A percentile compares a stretch with the other conserved stretches of the same genome.
Conservation (phyloP, 2,888 invertebrate species). For the Drosophila pegasa region DNA sequence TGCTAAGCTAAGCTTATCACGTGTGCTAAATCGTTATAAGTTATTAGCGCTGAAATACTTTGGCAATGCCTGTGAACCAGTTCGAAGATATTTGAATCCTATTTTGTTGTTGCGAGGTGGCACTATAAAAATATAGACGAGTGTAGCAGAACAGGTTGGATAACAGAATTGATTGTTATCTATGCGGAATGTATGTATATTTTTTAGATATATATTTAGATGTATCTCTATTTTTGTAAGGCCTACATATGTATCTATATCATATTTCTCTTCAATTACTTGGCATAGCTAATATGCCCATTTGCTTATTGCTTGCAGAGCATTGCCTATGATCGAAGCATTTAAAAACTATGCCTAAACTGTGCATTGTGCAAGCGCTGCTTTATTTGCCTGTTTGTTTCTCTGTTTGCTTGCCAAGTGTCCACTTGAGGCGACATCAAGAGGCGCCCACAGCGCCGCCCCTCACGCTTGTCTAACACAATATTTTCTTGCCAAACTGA, state of each 20-base stretch:
- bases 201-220: neutral
- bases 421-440: conserved; percentile 41
- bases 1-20: neutral
- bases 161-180: neutral
- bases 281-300: neutral
- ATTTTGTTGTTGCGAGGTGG: neutral
- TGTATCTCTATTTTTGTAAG: too few species aligned
- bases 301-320: neutral
- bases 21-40: conserved; percentile 3
- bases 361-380: conserved; percentile 25
- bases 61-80: conserved; percentile 11
- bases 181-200: neutral
- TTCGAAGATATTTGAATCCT: neutral
- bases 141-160: neutral
- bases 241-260: too few species aligned
- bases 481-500: conserved; percentile 33
- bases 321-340: conserved; percentile 2
- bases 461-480: neutral
- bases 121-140: neutral
- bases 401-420: conserved; percentile 45
- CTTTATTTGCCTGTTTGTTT: conserved; percentile 37
- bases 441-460: conserved; percentile 5
- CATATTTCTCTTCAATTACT: neutral
- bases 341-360: conserved; percentile 15
- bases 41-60: conserved; percentile 6